Evolutionary conservation across 2,113 vertebrate genomes (phyloP).

Genomic region (Cochlearius cochlearius): DNA sequence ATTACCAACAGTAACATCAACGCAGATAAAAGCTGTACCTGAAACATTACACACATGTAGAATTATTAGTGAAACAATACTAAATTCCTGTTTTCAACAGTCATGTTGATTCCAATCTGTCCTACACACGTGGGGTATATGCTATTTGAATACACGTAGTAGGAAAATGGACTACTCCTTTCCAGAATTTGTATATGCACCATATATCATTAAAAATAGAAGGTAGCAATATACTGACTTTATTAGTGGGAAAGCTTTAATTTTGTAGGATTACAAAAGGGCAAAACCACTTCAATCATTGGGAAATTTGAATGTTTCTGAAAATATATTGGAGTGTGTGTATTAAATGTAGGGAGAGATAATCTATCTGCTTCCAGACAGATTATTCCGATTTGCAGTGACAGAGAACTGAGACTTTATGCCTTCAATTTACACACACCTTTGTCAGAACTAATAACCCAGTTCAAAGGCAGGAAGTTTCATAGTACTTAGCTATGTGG

Average conservation of each 20-base stretch:
- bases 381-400: background rate
- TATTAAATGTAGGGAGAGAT: background rate
- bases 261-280: background rate
- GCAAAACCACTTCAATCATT: background rate
- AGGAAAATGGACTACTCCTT: background rate
- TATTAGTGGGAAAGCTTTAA: background rate
- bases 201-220: background rate
- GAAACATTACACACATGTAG: background rate
- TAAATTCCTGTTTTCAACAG: background rate
- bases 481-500: background rate
- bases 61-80: background rate
- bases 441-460: slow-evolving; percentile 1
- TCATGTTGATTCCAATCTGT: background rate
- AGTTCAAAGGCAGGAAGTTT: background rate
- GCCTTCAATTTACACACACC: background rate
- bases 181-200: background rate
- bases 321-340: background rate
- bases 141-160: background rate
- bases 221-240: background rate
- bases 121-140: background rate
- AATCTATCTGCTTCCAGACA: background rate
- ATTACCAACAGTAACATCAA: background rate
- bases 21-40: background rate
- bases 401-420: background rate
- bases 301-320: background rate